Base-by-base conservation (phyloP, 1,140 invertebrate species). In the Potamilus streckersoni region DNA sequence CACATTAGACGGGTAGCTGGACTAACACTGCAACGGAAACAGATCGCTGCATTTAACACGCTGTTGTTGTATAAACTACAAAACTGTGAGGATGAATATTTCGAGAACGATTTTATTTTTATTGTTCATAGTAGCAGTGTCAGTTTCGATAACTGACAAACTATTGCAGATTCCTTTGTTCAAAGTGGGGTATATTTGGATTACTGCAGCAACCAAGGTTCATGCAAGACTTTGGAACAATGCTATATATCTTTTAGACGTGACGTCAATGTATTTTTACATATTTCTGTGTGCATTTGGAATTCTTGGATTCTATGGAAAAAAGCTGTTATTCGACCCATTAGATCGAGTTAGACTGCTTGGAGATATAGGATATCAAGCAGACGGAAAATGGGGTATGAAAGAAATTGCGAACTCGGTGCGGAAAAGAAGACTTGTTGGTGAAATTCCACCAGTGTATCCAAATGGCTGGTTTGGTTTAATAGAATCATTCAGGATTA, bases 341-440 rank as follows among this genome's bases (percentile, higher is more conserved):
- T 71, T 88, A 69, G 82, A 90, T 72, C 75, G 87, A 56, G 78
- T 89, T 0, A 20, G 83, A 66, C 79, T 84, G 56, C 79, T 92
- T 31, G 86, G 86, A 15, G 91, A 91, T 59, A 81, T 91, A 11
- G 92, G 92, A n/a, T 92, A 91, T 74, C 83, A 88, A 16, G 82
- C 76, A 11, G 84, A 89, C 55, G 86, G 86, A 27, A 83, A 79
- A 59, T 82, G 87, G 70, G 73, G 80, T 15, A 86, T 83, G 76
- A 85, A 83, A 69, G 87, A 90, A 56, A 83, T 89, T 57, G 89
- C 89, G 0, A 90, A 91, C 27, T 80, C 85, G 58, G 86, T 91
- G 0, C 89, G 91, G 73, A 86, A 86, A 17, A 81, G 90, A n/a
- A n/a, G n/a, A n/a, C n/a, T n/a, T n/a, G n/a, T n/a, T n/a, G n/a